Evolutionary conservation across 2,888 invertebrate species (phyloP).

Genomic region (Cylloceria caligata): DNA sequence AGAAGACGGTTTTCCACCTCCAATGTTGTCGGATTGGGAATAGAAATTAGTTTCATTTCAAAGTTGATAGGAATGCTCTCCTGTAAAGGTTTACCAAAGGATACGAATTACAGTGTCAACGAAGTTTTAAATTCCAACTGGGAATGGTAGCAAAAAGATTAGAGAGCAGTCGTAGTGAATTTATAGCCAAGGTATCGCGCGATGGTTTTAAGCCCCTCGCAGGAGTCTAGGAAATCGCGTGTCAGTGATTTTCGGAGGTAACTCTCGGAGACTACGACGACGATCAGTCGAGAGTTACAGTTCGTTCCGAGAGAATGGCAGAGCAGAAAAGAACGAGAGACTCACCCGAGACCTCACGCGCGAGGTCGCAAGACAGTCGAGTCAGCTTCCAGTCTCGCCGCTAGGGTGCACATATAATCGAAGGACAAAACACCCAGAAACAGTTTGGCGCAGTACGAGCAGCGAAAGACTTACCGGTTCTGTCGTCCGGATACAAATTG

Average conservation of each 20-base stretch:
- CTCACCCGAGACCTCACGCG: slow-evolving; percentile 2
- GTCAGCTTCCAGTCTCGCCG: too few species aligned
- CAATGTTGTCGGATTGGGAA: too few species aligned
- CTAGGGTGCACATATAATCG: too few species aligned
- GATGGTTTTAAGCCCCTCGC: background rate
- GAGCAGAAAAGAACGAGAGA: background rate
- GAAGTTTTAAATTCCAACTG: too few species aligned
- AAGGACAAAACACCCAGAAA: slow-evolving; percentile 24
- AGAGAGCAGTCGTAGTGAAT: background rate
- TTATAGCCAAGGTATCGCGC: background rate
- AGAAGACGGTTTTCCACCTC: too few species aligned
- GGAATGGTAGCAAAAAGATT: too few species aligned
- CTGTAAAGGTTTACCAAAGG: too few species aligned
- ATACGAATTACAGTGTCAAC: too few species aligned
- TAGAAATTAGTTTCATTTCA: too few species aligned
- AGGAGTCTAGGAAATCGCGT: slow-evolving; percentile 21
- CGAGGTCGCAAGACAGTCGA: slow-evolving; percentile 55
- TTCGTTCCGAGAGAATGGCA: slow-evolving; percentile 6
- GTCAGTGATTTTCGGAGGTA: slow-evolving; percentile 26
- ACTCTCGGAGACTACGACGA: slow-evolving; percentile 19
- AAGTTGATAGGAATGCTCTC: too few species aligned
- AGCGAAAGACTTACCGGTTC: slow-evolving; percentile 36
- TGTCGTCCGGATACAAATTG: slow-evolving; percentile 59
- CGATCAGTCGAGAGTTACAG: slow-evolving; percentile 13
- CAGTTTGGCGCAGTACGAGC: slow-evolving; percentile 29